These are phyloP conservation scores for Drosophila miranda DNA, from an alignment of 1,140 invertebrate genomes.

Conservation along the genomic window DNA sequence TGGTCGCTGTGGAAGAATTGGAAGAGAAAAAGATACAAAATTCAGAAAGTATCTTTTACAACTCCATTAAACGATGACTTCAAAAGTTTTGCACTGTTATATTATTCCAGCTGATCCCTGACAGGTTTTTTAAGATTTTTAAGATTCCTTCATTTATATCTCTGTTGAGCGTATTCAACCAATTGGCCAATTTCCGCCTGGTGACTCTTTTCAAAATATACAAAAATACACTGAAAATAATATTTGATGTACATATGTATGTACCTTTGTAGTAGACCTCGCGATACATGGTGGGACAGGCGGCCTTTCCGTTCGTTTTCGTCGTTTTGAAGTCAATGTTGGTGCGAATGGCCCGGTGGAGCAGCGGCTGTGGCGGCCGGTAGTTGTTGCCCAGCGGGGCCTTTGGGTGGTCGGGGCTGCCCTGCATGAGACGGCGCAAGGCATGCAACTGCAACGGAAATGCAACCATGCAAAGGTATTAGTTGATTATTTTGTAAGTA, in stretches of 20 bases:
- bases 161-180: too few relatives aligned
- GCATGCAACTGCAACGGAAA: conserved; percentile 88
- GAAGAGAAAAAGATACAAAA: neutral
- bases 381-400: conserved; percentile 96
- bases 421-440: conserved; percentile 93
- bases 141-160: too few relatives aligned
- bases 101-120: too few relatives aligned
- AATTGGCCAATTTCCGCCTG: too few relatives aligned
- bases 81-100: too few relatives aligned
- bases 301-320: conserved; percentile 89
- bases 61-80: too few relatives aligned
- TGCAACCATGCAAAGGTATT: neutral
- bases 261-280: conserved; percentile 93
- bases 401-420: conserved; percentile 91
- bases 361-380: conserved; percentile 93
- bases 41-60: too few relatives aligned
- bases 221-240: too few relatives aligned
- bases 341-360: conserved; percentile 95
- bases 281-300: conserved; percentile 93
- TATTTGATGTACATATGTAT: conserved; percentile 3
- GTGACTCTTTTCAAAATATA: too few relatives aligned
- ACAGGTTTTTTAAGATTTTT: too few relatives aligned
- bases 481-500: neutral
- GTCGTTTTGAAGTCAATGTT: conserved; percentile 96
- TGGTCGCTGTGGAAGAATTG: conserved; percentile 84